phyloP scores from a whole-genome alignment of 2,888 invertebrate genomes.

The Tortricodes alternella region DNA sequence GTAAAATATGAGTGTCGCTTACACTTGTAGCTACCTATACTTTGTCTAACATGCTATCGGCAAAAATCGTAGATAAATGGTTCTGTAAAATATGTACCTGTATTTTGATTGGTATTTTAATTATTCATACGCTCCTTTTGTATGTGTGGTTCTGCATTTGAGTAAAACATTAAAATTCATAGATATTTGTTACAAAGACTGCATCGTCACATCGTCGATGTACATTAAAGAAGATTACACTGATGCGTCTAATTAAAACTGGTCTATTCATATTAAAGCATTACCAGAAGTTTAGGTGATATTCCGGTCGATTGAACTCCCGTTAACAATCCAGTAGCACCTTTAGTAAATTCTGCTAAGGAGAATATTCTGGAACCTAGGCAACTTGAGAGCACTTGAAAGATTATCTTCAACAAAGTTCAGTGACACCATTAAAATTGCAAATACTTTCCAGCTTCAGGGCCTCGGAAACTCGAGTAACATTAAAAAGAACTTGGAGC shows the following conservation, averaged over 20 bases:
- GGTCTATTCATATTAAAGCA: neutral
- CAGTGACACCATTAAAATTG: slow-evolving; percentile 12
- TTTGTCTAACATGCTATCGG: neutral
- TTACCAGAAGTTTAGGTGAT: too few relatives aligned
- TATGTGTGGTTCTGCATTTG: neutral
- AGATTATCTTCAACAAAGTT: neutral
- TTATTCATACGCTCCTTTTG: slow-evolving; percentile 1
- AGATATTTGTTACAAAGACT: too few relatives aligned
- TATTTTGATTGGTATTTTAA: too few relatives aligned
- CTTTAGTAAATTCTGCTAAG: neutral
- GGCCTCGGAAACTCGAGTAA: slow-evolving; percentile 16
- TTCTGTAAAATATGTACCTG: too few relatives aligned
- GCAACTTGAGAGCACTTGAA: slow-evolving; percentile 6
- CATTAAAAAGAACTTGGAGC: slow-evolving; percentile 10
- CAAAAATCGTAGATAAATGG: too few relatives aligned
- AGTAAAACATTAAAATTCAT: neutral
- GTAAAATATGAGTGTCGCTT: neutral
- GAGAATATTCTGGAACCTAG: neutral
- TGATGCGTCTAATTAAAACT: neutral
- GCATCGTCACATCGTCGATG: neutral
- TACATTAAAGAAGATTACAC: neutral
- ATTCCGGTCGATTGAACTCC: too few relatives aligned
- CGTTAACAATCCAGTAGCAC: too few relatives aligned
- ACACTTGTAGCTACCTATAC: neutral
- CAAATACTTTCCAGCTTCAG: slow-evolving; percentile 1